Conservation (phyloP, 2,797 vertebrate species). For the Rhadinocentrus ornatus region DNA sequence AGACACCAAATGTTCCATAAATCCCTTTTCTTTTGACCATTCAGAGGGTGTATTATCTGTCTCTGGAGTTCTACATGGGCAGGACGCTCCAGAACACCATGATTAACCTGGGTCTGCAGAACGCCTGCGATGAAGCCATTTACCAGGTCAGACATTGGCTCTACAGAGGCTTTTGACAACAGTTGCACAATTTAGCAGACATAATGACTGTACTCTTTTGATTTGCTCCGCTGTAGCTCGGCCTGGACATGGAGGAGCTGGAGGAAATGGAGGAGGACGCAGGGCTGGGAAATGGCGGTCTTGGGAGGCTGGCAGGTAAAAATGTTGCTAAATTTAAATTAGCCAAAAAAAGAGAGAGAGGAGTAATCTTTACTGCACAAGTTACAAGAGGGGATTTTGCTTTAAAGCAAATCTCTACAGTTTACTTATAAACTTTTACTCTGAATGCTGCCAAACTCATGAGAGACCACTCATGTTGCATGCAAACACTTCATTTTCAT, state of each 20-base stretch:
- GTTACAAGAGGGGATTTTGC: background rate
- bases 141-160: constrained; percentile 88
- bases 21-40: background rate
- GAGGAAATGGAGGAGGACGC: constrained; percentile 98
- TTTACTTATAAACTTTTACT: background rate
- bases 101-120: constrained; percentile 97
- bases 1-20: background rate
- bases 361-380: background rate
- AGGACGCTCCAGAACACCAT: constrained; percentile 96
- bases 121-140: constrained; percentile 95
- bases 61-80: constrained; percentile 98
- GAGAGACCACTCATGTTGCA: background rate
- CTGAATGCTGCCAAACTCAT: background rate
- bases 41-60: constrained; percentile 97
- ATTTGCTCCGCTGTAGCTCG: constrained; percentile 81
- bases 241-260: constrained; percentile 97
- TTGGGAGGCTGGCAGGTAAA: constrained; percentile 94
- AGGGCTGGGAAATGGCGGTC: constrained; percentile 95
- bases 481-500: background rate
- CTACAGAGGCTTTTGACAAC: background rate
- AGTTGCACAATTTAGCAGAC: background rate
- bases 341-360: background rate
- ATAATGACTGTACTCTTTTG: background rate
- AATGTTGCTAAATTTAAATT: background rate
- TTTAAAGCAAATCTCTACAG: background rate